These are phyloP conservation scores for Homalodisca vitripennis DNA, from an alignment of 1,140 invertebrate genomes.

Conservation along the genomic window DNA sequence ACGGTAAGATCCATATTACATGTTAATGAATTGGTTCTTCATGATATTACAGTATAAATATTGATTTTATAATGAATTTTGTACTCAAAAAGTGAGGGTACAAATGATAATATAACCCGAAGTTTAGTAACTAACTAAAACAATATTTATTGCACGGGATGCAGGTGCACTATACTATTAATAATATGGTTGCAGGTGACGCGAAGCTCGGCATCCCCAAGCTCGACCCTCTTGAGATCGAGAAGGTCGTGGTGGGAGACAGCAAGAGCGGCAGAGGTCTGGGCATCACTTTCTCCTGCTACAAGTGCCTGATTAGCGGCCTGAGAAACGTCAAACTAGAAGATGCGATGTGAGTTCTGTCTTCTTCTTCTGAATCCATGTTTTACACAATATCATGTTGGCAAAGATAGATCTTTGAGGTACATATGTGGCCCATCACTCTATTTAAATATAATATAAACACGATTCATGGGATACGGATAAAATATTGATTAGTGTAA, in stretches of 20 bases:
- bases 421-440: too few species aligned
- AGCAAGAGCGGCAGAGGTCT: background rate
- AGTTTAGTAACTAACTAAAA: too few species aligned
- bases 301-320: slow-evolving; percentile 29
- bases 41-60: too few species aligned
- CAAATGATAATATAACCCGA: too few species aligned
- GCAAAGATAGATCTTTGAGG: too few species aligned
- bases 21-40: too few species aligned
- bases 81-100: too few species aligned
- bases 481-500: too few species aligned
- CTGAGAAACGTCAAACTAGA: slow-evolving; percentile 18
- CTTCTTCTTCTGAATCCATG: background rate
- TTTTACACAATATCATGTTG: background rate
- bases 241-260: slow-evolving; percentile 30
- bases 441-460: too few species aligned
- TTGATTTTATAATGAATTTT: too few species aligned
- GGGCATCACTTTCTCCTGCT: slow-evolving; percentile 20
- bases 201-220: slow-evolving; percentile 38
- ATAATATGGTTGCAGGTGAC: slow-evolving; percentile 34
- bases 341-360: slow-evolving; percentile 4
- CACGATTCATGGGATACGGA: too few species aligned
- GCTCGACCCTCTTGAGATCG: slow-evolving; percentile 43
- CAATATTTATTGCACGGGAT: too few species aligned
- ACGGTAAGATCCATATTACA: slow-evolving; percentile 30
- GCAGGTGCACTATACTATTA: background rate